A percentile compares a stretch with the other conserved stretches of the same genome.
Evolutionary conservation across 2,113 vertebrate genomes (phyloP).

Genomic region (Petrocephalus zakoni): DNA sequence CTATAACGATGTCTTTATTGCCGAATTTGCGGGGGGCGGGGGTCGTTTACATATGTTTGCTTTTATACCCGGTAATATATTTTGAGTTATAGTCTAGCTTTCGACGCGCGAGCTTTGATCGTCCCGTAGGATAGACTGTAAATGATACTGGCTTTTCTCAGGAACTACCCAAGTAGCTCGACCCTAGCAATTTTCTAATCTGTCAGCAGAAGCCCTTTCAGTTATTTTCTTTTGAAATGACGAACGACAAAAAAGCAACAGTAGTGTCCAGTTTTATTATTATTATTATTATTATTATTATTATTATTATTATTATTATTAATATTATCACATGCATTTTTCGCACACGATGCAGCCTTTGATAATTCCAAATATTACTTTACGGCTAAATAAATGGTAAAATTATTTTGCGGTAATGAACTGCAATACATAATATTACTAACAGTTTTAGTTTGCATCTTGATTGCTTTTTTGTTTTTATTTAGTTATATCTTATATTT

Average conservation of each 20-base stretch:
- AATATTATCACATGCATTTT: neutral
- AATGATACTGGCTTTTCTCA: slow-evolving; percentile 13
- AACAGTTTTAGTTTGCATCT: neutral
- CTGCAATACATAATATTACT: neutral
- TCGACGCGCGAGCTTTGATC: neutral
- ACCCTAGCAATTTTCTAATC: neutral
- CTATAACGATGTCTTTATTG: neutral
- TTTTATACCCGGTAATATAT: slow-evolving; percentile 2
- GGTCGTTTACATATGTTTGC: neutral
- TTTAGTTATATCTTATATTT: neutral
- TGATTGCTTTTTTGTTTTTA: neutral
- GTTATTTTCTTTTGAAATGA: neutral
- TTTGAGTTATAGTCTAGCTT: neutral
- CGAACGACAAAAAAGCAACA: neutral
- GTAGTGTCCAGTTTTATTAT: neutral
- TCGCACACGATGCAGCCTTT: neutral
- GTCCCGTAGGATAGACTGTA: neutral
- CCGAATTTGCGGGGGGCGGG: neutral
- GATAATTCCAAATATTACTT: neutral
- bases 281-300: neutral
- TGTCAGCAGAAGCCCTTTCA: neutral
- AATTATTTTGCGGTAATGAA: neutral
- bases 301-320: neutral
- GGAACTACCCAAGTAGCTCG: neutral
- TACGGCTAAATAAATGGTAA: neutral